These are phyloP conservation scores for Sesamia inferens DNA, from an alignment of 2,888 invertebrate genomes.

Conservation along the genomic window DNA sequence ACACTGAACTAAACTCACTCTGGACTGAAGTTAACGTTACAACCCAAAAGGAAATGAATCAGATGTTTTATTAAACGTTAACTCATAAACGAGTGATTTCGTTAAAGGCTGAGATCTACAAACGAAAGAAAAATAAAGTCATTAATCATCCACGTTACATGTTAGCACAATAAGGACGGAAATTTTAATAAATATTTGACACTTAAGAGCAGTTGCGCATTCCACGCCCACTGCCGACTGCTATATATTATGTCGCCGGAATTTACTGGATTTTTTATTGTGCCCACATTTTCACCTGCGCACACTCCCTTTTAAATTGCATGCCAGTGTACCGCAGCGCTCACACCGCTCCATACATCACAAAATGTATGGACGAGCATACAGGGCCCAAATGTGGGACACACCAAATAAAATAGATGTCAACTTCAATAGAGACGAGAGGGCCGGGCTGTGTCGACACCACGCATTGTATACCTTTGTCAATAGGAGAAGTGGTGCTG, in stretches of 20 bases:
- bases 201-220: constrained; percentile 15
- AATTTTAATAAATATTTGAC: constrained; percentile 36
- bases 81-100: constrained; percentile 2
- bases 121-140: constrained; percentile 13
- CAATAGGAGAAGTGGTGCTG: neutral
- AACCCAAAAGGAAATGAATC: neutral
- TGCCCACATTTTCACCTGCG: constrained; percentile 27
- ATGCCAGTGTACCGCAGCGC: constrained; percentile 30
- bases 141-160: constrained; percentile 17
- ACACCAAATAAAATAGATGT: constrained; percentile 28
- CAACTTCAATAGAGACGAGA: constrained; percentile 22
- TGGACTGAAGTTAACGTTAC: neutral
- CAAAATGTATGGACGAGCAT: constrained; percentile 1
- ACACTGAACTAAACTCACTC: neutral
- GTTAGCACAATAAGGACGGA: neutral
- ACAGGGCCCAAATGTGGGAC: constrained; percentile 11
- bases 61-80: constrained; percentile 15
- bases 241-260: constrained; percentile 34
- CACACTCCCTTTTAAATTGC: constrained; percentile 32
- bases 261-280: constrained; percentile 37
- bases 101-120: constrained; percentile 4
- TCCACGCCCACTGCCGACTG: neutral
- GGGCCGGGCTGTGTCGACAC: neutral
- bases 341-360: constrained; percentile 3
- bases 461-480: constrained; percentile 8